These are phyloP conservation scores for Drosophila robusta DNA, from an alignment of 2,888 invertebrate genomes.

Conservation along the genomic window DNA sequence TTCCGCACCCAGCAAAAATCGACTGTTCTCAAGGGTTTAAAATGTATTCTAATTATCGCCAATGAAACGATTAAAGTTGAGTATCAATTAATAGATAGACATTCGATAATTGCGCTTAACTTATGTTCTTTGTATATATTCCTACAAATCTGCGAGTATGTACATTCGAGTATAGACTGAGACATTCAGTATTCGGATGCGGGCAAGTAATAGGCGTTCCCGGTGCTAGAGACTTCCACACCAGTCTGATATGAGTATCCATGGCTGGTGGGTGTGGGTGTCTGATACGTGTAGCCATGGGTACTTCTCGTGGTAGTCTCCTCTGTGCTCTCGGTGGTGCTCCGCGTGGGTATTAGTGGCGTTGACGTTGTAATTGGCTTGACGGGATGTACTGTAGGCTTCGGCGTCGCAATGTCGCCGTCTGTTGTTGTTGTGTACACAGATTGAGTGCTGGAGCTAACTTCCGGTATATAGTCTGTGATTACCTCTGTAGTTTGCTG, in stretches of 20 bases:
- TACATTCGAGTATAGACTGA: constrained; percentile 6
- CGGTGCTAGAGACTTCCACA: constrained; percentile 1
- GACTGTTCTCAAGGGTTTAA: constrained; percentile 11
- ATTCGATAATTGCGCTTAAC: constrained; percentile 12
- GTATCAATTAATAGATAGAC: constrained; percentile 20
- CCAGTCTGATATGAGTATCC: constrained; percentile 47
- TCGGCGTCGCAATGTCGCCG: constrained; percentile 57
- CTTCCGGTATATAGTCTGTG: constrained; percentile 70
- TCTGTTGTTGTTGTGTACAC: constrained; percentile 73
- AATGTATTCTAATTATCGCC: constrained; percentile 34
- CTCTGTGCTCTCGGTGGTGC: constrained; percentile 45
- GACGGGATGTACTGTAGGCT: constrained; percentile 69
- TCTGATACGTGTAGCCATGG: constrained; percentile 10
- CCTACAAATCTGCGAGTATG: constrained; percentile 18
- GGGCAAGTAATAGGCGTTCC: constrained; percentile 43
- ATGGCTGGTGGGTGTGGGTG: constrained; percentile 12
- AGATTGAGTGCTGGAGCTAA: constrained; percentile 65
- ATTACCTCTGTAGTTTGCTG: constrained; percentile 69
- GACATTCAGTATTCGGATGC: constrained; percentile 21
- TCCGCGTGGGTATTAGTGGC: constrained; percentile 44
- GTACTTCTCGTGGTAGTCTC: constrained; percentile 13
- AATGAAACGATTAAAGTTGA: constrained; percentile 18
- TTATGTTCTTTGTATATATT: constrained; percentile 9
- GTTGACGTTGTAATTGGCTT: constrained; percentile 54
- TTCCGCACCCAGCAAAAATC: constrained; percentile 37